Evolutionary conservation across 2,113 vertebrate genomes (phyloP), one percentile per base, ranked within the genome.

Genomic region (Uropsilus gracilis): DNA sequence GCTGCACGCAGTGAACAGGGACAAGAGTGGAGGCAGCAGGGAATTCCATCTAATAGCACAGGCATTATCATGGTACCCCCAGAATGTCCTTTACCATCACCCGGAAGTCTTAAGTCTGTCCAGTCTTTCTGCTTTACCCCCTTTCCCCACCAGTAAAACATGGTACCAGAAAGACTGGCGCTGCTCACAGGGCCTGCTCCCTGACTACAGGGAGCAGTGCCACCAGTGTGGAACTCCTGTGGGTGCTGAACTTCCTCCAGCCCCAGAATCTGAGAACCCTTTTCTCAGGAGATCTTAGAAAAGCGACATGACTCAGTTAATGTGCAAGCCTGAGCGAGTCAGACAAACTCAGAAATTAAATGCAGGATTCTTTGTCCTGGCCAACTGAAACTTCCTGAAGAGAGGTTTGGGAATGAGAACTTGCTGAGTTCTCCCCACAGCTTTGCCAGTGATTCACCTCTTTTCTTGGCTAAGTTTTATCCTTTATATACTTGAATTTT

Each of bases 271-370:
- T 3, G 0, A 28, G 14, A 28, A 26, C 53, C 44, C 12, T 87
- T 57, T 72, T 95, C 77, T 80, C 87, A 85, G 37, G 59, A 72
- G 75, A 64, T 48, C 46, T 73, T 78, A 59, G 55, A 89, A 72
- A 68, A 87, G 30, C 57, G 39, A 17, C 32, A 30, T 53, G 75
- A 64, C 63, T 92, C 44, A 37, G 16, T 72, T 13, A 26, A 59
- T 24, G 37, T 37, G 2, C 18, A 34, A 68, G 46, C 20, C 37
- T 77, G 72, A 55, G 55, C 64, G 93, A 94, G 68, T 90, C 66
- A 73, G 42, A 91, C 14, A 57, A 83, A 57, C 37, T 48, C 77
- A 69, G 83, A 63, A 68, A 26, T 57, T 57, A 93, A 85, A 66
- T 44, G 6, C 72, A 64, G 44, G 20, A n/a, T 50, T 86, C 63